Percentiles rank a stretch among this genome's conserved stretches.
These are phyloP conservation scores for Drosophila grimshawi DNA, from an alignment of 1,140 invertebrate species.

Conservation along the genomic window DNA sequence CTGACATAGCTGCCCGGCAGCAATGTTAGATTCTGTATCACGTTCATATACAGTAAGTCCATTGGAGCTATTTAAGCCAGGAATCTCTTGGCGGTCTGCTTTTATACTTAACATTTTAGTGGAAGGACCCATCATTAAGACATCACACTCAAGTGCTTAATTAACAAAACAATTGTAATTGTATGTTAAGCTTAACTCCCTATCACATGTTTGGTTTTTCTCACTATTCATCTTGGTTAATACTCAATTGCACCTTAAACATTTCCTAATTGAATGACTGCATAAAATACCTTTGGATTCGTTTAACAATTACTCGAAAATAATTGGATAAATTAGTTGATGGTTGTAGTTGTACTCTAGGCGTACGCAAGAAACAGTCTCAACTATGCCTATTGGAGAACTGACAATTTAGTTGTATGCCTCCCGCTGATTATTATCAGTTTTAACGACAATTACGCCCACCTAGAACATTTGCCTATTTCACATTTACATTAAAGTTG, in stretches of 20 bases:
- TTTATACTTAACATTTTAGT: constrained; percentile 17
- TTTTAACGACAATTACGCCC: constrained; percentile 24
- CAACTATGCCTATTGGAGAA: neutral
- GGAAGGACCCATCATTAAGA: constrained; percentile 21
- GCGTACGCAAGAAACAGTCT: neutral
- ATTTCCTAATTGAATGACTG: too few species aligned
- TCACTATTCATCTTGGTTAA: too few species aligned
- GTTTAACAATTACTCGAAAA: too few species aligned
- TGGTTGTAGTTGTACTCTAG: too few species aligned
- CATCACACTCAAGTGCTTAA: constrained; percentile 17
- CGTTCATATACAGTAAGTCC: constrained; percentile 45
- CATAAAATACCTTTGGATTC: too few species aligned
- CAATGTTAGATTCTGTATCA: constrained; percentile 54
- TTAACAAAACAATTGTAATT: constrained; percentile 13
- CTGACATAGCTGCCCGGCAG: constrained; percentile 21
- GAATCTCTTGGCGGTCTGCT: neutral
- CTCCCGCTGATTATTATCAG: constrained; percentile 10
- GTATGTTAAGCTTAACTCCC: too few species aligned
- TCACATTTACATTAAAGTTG: constrained; percentile 25
- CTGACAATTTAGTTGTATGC: constrained; percentile 4
- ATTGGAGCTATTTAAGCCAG: constrained; percentile 24
- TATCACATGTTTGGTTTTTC: too few species aligned
- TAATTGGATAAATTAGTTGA: too few species aligned
- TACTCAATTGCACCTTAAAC: too few species aligned
- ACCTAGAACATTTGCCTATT: neutral